Evolutionary conservation across 2,113 vertebrate species (phyloP).

Genomic region (Ascaphus truei): DNA sequence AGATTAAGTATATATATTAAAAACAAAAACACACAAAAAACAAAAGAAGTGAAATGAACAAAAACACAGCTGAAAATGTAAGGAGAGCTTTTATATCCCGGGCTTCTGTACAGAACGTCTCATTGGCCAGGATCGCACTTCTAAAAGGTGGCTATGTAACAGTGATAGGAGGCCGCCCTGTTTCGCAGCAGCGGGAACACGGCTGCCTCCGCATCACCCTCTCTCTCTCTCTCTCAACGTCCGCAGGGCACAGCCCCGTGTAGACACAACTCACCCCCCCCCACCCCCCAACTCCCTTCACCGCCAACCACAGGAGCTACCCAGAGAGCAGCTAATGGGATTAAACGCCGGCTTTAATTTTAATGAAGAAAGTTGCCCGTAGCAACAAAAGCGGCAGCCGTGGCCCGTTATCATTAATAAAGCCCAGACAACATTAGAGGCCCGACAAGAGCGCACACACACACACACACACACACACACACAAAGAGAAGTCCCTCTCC

Average conservation of each 20-base stretch:
- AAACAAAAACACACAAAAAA: too few species aligned
- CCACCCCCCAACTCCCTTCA: neutral
- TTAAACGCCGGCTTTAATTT: conserved; percentile 85
- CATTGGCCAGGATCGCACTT: too few species aligned
- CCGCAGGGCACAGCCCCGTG: conserved; percentile 25
- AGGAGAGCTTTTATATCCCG: too few species aligned
- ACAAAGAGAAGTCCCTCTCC: conserved; percentile 46
- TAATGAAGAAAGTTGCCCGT: conserved; percentile 84
- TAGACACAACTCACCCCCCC: too few species aligned
- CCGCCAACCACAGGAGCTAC: conserved; percentile 49
- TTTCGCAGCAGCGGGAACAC: too few species aligned
- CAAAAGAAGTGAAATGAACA: too few species aligned
- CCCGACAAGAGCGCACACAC: conserved; percentile 67
- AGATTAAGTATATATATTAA: too few species aligned
- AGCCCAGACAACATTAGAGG: conserved; percentile 73
- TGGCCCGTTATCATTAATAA: conserved; percentile 81
- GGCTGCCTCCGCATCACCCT: neutral
- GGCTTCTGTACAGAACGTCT: too few species aligned
- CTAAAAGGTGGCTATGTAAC: too few species aligned
- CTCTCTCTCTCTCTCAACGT: neutral
- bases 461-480: too few species aligned
- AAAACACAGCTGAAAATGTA: too few species aligned
- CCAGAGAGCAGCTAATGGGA: conserved; percentile 75
- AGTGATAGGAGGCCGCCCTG: too few species aligned
- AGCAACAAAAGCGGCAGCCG: conserved; percentile 86